Percentiles rank a stretch among this genome's conserved stretches.
phyloP scores from a whole-genome alignment of 2,113 vertebrate species.

The Melanocharis versteri region DNA sequence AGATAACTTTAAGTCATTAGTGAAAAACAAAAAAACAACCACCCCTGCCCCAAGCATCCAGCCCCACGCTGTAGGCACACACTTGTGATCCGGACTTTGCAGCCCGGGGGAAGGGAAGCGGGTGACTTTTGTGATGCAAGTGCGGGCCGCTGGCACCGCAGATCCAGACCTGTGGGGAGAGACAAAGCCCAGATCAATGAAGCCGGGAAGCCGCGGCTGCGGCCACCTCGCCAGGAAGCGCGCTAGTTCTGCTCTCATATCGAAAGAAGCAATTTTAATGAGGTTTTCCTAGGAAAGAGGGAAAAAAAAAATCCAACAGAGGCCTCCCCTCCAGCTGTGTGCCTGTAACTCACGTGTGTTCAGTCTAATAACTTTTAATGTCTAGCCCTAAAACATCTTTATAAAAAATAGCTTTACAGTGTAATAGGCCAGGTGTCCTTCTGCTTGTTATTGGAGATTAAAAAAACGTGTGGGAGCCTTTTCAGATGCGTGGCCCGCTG shows the following conservation, averaged over 20 bases:
- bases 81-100: background rate
- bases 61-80: background rate
- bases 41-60: background rate
- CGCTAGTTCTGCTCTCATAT: constrained; percentile 40
- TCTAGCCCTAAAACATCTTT: constrained; percentile 79
- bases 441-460: constrained; percentile 71
- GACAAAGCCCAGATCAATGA: background rate
- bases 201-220: background rate
- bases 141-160: background rate
- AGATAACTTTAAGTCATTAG: constrained; percentile 19
- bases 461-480: constrained; percentile 70
- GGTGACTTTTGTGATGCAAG: background rate
- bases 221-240: background rate
- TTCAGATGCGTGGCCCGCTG: constrained; percentile 40
- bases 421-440: constrained; percentile 77
- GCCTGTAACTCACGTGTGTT: constrained; percentile 73
- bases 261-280: constrained; percentile 52
- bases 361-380: constrained; percentile 82
- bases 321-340: constrained; percentile 68
- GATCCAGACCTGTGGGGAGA: background rate
- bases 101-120: background rate
- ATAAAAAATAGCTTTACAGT: constrained; percentile 78
- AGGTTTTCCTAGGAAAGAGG: constrained; percentile 37
- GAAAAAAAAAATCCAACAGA: background rate
- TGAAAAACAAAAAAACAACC: background rate